Conservation (phyloP, 2,113 vertebrate genomes). For the Clupea harengus region DNA sequence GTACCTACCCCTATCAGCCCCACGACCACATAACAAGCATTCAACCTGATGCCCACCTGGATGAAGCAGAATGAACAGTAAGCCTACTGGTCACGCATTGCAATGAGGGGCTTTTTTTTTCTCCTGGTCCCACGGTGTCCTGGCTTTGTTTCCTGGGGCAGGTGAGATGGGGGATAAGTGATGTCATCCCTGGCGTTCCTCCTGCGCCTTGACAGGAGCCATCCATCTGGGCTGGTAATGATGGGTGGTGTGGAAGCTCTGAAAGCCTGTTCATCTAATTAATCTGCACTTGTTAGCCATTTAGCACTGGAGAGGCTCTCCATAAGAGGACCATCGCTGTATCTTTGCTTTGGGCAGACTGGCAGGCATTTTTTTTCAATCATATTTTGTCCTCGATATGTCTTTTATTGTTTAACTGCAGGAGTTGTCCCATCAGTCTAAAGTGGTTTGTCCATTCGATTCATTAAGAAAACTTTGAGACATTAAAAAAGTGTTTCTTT, state of each 20-base stretch:
- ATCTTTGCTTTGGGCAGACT: not conserved
- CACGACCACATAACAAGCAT: not conserved
- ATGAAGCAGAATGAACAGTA: not conserved
- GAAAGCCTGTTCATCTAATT: conserved; percentile 16
- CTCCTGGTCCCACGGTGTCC: not conserved
- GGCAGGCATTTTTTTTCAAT: not conserved
- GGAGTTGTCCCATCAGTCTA: not conserved
- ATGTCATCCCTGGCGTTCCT: not conserved
- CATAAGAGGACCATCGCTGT: not conserved
- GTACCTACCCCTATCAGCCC: not conserved
- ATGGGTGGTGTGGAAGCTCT: not conserved
- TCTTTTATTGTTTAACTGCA: not conserved
- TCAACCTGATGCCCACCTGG: not conserved
- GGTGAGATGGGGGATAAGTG: conserved; percentile 10
- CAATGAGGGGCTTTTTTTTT: not conserved
- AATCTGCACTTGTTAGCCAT: conserved; percentile 16
- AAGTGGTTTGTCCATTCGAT: not conserved
- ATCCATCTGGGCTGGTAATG: not conserved
- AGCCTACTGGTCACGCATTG: not conserved
- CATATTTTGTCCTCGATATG: not conserved
- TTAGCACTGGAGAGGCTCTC: not conserved
- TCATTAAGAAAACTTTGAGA: not conserved
- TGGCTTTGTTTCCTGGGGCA: conserved; percentile 1
- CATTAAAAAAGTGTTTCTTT: not conserved
- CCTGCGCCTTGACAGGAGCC: not conserved